Evolutionary conservation across 2,888 invertebrate genomes (phyloP).

Genomic region (Caenorhabditis sp.): DNA sequence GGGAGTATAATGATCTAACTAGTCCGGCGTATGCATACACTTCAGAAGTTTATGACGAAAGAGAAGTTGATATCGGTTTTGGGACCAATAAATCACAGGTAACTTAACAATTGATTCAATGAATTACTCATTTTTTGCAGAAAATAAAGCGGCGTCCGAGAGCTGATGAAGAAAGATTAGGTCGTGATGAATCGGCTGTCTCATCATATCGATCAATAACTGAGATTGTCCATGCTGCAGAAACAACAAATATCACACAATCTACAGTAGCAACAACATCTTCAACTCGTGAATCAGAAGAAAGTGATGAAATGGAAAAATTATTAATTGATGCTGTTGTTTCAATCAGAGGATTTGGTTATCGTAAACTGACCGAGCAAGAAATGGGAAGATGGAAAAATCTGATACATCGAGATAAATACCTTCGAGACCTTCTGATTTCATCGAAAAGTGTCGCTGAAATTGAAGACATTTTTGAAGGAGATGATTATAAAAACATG

Average conservation of each 20-base stretch:
- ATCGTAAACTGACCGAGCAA: slow-evolving; percentile 67
- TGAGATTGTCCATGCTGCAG: slow-evolving; percentile 67
- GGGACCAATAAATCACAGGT: slow-evolving; percentile 4
- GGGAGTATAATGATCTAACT: slow-evolving; percentile 25
- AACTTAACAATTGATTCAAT: no score
- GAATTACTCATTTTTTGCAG: no score
- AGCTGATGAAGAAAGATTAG: slow-evolving; percentile 2
- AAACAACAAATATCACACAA: slow-evolving; percentile 41
- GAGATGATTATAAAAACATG: slow-evolving; percentile 58
- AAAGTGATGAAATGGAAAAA: slow-evolving; percentile 5
- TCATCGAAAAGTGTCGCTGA: slow-evolving; percentile 41
- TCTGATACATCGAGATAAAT: slow-evolving; percentile 37
- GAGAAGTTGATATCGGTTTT: slow-evolving; percentile 35
- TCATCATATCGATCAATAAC: slow-evolving; percentile 66
- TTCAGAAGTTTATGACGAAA: slow-evolving; percentile 29
- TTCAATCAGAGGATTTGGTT: slow-evolving; percentile 61
- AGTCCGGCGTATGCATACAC: slow-evolving; percentile 26
- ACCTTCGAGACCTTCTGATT: slow-evolving; percentile 32
- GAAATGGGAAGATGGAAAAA: slow-evolving; percentile 64
- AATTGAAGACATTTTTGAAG: slow-evolving; percentile 46
- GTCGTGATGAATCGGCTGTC: slow-evolving; percentile 38
- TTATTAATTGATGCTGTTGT: slow-evolving; percentile 46
- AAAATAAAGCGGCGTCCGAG: neutral
- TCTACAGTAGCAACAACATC: neutral
- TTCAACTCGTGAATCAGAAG: slow-evolving; percentile 6